phyloP scores from a whole-genome alignment of 2,797 vertebrate species.

The Dicrostonyx torquatus region DNA sequence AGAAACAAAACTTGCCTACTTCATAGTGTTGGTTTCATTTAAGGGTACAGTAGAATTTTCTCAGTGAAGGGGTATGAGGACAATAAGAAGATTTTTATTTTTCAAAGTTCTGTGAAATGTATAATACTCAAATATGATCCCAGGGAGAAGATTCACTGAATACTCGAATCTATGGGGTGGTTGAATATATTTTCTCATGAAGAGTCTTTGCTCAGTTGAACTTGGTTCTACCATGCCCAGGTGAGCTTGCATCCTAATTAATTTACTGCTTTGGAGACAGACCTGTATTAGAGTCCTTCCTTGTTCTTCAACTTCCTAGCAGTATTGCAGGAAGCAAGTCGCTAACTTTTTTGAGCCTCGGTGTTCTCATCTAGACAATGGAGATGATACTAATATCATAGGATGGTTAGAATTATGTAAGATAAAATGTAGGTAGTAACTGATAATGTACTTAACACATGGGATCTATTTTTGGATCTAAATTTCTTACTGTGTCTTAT shows the following conservation, averaged over 20 bases:
- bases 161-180: neutral
- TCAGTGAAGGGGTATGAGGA: constrained; percentile 35
- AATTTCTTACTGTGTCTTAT: constrained; percentile 51
- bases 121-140: neutral
- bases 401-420: neutral
- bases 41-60: constrained; percentile 65
- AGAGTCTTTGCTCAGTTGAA: neutral
- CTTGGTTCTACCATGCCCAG: neutral
- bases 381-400: constrained; percentile 4
- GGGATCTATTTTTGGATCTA: neutral
- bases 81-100: constrained; percentile 58
- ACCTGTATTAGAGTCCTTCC: constrained; percentile 8
- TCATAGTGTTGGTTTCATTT: constrained; percentile 68
- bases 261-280: neutral
- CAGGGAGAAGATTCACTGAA: neutral
- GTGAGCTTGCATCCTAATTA: constrained; percentile 48
- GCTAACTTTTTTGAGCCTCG: constrained; percentile 50
- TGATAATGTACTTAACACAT: neutral
- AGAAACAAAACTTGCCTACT: constrained; percentile 70
- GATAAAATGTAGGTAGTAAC: neutral
- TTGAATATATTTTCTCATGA: neutral
- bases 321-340: constrained; percentile 18
- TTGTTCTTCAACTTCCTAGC: constrained; percentile 11
- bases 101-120: constrained; percentile 49
- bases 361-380: constrained; percentile 57